These are phyloP conservation scores for Ariopsis seemanni DNA, from an alignment of 2,113 vertebrate genomes.

Conservation along the genomic window DNA sequence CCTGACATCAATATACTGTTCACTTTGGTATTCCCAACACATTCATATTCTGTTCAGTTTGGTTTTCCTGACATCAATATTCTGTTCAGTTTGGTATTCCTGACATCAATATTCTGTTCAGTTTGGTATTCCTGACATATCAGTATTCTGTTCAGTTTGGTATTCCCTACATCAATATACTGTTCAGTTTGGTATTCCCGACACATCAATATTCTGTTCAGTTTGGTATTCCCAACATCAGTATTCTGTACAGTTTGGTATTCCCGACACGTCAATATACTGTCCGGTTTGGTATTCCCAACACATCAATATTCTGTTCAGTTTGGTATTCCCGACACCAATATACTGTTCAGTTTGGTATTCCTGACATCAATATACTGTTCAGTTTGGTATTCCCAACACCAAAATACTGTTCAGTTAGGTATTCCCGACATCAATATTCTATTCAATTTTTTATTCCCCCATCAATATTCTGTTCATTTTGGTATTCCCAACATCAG, in stretches of 20 bases:
- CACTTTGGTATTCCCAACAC: neutral
- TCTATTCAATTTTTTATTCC: no score
- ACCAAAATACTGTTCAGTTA: accelerated
- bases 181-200: neutral
- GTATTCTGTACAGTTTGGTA: neutral
- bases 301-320: neutral
- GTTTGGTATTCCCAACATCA: neutral
- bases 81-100: no score
- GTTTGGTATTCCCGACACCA: no score
- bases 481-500: neutral
- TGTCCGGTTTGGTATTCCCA: neutral
- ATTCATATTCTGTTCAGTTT: no score
- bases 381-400: no score
- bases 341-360: no score
- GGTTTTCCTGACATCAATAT: no score
- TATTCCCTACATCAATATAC: neutral
- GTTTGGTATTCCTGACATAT: no score
- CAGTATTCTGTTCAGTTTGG: neutral
- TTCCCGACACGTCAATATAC: no score
- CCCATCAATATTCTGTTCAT: neutral
- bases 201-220: neutral
- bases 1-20: neutral
- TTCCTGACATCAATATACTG: neutral
- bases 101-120: neutral
- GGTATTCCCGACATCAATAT: neutral